Base-by-base conservation (phyloP, 2,113 vertebrate species). In the Bufo gargarizans region DNA sequence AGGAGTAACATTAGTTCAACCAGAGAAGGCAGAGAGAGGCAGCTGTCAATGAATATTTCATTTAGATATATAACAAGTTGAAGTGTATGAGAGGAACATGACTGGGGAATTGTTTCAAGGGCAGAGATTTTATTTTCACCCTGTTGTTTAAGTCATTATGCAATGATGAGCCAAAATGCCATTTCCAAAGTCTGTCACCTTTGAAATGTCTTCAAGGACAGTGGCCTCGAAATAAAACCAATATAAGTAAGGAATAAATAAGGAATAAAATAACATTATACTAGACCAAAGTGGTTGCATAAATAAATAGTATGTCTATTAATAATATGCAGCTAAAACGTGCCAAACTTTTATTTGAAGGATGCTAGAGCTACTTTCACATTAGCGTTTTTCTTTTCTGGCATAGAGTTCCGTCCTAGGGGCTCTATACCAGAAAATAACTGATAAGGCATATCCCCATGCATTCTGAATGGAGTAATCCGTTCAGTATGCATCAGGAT, bases 21-120 rank as follows among this genome's bases (percentile, higher is more conserved):
- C 59, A 4, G 45, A 86, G 84, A 74, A 14, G 53, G 56, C 72
- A 78, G 13, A 67, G 56, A 65, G 85, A 49, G 59, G 77, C 85
- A 87, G 85, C 77, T 87, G 85, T 87, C 85, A 87, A 67, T 80
- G 61, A 87, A 80, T 79, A 87, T 80, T 87, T 86, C 16, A 87
- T 79, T 79, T 87, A 77, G 63, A 87, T 77, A 77, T 86, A 77
- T 86, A 78, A 79, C 74, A 86, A 53, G 59, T 86, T 47, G 53
- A 76, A 74, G 67, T 76, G 17, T 77, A 86, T 12, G 76, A 61
- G 47, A 50, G 65, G 84, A 88, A 76, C 53, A 76, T n/a, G 33
- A 69, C 79, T 71, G 63, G 33, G 45, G 69, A 76, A 82, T 59
- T n/a, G 59, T 88, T 82, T 82, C 79, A 82, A 82, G 86, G 67